phyloP scores from a whole-genome alignment of 2,888 invertebrate genomes.

The Polia nebulosa region DNA sequence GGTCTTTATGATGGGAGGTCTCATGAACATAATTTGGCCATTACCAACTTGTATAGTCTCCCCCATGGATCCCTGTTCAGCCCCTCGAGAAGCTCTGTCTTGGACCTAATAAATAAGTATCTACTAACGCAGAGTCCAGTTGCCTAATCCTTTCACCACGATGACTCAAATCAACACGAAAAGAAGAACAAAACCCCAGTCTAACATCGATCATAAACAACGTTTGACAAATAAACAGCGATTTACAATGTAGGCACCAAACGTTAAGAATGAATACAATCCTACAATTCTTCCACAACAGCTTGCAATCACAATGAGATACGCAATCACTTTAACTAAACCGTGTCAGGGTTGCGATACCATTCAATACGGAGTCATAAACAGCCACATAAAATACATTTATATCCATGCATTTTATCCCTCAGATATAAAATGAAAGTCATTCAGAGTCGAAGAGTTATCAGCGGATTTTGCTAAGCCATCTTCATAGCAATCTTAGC shows the following conservation, averaged over 20 bases:
- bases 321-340: conserved; percentile 40
- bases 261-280: conserved; percentile 16
- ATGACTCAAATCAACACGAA: too few relatives aligned
- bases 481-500: conserved; percentile 52
- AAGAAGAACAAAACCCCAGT: too few relatives aligned
- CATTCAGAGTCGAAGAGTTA: conserved; percentile 45
- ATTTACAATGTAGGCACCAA: neutral
- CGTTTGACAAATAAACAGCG: neutral
- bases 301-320: conserved; percentile 24
- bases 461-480: conserved; percentile 46
- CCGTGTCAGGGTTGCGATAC: conserved; percentile 45
- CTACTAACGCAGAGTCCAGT: too few relatives aligned
- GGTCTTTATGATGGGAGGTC: too few relatives aligned
- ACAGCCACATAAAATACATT: conserved; percentile 44
- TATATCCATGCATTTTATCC: conserved; percentile 48
- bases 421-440: conserved; percentile 49
- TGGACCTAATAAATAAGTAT: too few relatives aligned
- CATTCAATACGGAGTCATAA: conserved; percentile 46
- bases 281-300: conserved; percentile 17
- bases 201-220: too few relatives aligned
- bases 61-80: too few relatives aligned
- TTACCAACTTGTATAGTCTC: too few relatives aligned
- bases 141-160: too few relatives aligned
- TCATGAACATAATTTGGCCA: too few relatives aligned
- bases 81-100: too few relatives aligned